Conservation (phyloP, 2,797 vertebrate genomes). For the Leontocebus nigricollis region DNA sequence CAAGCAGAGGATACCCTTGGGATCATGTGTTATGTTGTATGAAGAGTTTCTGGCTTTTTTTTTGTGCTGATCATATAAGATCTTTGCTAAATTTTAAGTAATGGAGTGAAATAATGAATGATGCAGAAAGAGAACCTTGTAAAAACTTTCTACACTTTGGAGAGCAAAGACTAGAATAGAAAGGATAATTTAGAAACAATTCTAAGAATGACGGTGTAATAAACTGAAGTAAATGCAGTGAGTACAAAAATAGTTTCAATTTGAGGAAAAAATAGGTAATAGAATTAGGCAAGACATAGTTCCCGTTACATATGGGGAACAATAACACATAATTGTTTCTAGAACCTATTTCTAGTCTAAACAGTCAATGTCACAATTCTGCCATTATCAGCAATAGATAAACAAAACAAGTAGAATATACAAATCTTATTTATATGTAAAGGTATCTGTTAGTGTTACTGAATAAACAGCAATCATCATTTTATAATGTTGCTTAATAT, state of each 20-base stretch:
- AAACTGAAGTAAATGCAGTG: not conserved
- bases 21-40: rapidly evolving
- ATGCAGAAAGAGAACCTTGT: not conserved
- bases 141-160: not conserved
- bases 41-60: not conserved
- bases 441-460: not conserved
- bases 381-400: not conserved
- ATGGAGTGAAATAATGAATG: not conserved
- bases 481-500: not conserved
- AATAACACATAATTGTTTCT: not conserved
- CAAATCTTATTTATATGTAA: constrained; percentile 18
- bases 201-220: not conserved
- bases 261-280: not conserved
- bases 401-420: not conserved
- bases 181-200: not conserved
- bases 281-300: not conserved
- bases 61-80: not conserved
- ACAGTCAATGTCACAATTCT: not conserved
- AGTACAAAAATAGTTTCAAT: not conserved
- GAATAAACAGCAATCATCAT: not conserved
- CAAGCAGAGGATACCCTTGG: not conserved
- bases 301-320: not conserved
- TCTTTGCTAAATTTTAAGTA: not conserved
- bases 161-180: not conserved
- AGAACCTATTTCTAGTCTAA: not conserved